Evolutionary conservation across 2,113 vertebrate species (phyloP).

Genomic region (Pimephales promelas): DNA sequence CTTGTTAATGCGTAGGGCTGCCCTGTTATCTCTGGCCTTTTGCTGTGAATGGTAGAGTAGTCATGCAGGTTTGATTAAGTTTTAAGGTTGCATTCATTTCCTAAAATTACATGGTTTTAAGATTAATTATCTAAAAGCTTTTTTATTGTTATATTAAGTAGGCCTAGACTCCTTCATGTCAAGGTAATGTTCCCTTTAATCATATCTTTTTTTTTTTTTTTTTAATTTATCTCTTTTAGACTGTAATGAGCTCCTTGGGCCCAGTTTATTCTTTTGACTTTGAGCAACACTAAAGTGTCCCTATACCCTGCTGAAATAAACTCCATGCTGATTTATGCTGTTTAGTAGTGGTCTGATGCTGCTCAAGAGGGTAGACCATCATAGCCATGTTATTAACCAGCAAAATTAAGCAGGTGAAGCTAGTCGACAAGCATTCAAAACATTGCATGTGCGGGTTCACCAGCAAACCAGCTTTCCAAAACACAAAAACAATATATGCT

Average conservation of each 20-base stretch:
- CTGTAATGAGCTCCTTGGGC: not conserved
- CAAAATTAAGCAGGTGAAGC: not conserved
- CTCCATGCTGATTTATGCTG: not conserved
- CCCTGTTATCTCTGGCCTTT: conserved; percentile 96
- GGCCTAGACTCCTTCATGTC: not conserved
- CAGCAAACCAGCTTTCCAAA: no score
- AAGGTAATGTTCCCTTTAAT: conserved; percentile 30
- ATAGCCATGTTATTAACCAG: not conserved
- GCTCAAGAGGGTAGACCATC: not conserved
- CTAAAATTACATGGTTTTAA: conserved; percentile 14
- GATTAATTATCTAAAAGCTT: not conserved
- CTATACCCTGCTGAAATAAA: not conserved
- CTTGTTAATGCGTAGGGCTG: conserved; percentile 94
- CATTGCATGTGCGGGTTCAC: not conserved
- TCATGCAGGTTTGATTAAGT: not conserved
- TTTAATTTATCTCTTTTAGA: conserved; percentile 7
- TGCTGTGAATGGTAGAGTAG: conserved; percentile 77
- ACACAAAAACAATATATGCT: no score
- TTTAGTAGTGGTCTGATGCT: not conserved
- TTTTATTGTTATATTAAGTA: conserved; percentile 1
- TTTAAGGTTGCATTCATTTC: conserved; percentile 4
- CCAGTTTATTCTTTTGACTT: conserved; percentile 13
- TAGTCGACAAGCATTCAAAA: not conserved
- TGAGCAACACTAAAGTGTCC: conserved; percentile 3
- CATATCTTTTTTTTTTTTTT: not conserved